Evolutionary conservation across 1,140 invertebrate species (phyloP), one percentile per base, ranked within the genome.

Genomic region (Heliconius hewitsoni): DNA sequence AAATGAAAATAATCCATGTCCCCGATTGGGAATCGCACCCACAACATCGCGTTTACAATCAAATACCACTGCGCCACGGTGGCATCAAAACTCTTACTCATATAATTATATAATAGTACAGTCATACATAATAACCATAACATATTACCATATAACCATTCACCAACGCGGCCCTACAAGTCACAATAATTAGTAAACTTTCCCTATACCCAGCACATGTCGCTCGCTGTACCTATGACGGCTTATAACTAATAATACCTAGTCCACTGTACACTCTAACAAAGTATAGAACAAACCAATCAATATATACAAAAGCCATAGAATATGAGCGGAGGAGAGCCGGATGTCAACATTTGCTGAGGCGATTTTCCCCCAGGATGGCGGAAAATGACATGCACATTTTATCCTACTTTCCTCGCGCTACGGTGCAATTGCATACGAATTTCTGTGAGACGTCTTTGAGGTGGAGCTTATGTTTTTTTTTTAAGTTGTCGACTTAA

Each of bases 261-360:
- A 74, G 71, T 79, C n/a, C 39, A 37, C 19, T 34, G 34, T 66
- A 42, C 19, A n/a, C 70, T 23, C 19, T 18, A 37, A 37, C 13
- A 57, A 16, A 76, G 30, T 57, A 66, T 34, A 50, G 60, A n/a
- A n/a, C 30, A 78, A 72, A 55, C 55, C 77, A 78, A 78, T 78
- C 77, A 78, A 73, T 74, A 78, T 60, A 80, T 78, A 79, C 57
- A 72, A 70, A 76, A 39, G 52, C 73, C 70, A 74, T 71, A 52
- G 70, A 79, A 71, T 75, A 79, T 84, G 78, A 87, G 86, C 84
- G 79, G 84, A 84, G 73, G 74, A 75, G 80, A 88, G 88, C 81
- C 87, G 86, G 86, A 87, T 87, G 91, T 89, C 88, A 91, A 91
- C 89, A 91, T 91, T 92, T 90, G 86, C 89, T 86, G 81, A 85